Evolutionary conservation across 2,113 vertebrate genomes (phyloP).

Genomic region (Bettongia penicillata): DNA sequence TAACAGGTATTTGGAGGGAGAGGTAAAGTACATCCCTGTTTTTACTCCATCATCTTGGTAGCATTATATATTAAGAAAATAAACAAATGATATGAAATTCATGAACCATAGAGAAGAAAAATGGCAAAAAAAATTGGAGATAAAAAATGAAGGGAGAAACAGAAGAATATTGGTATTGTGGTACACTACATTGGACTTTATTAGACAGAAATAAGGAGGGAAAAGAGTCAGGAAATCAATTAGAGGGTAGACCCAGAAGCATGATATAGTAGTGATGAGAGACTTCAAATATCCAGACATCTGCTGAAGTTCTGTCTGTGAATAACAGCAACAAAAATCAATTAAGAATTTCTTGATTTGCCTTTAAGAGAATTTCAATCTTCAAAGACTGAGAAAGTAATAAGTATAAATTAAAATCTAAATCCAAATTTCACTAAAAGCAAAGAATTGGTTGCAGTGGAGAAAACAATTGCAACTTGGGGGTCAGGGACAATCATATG

Average conservation of each 20-base stretch:
- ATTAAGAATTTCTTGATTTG: neutral
- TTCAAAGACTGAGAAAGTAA: neutral
- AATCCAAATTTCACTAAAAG: no score
- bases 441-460: no score
- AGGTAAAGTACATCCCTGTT: no score
- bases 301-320: neutral
- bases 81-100: neutral
- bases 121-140: neutral
- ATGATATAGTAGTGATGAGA: neutral
- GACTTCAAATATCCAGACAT: neutral
- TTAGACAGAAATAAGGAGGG: neutral
- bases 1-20: no score
- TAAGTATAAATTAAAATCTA: neutral
- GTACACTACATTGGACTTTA: neutral
- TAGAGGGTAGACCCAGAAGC: neutral
- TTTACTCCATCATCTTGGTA: no score
- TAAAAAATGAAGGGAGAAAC: neutral
- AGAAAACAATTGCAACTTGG: no score
- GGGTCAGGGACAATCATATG: neutral
- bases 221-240: neutral
- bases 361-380: neutral
- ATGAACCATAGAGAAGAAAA: neutral
- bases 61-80: neutral
- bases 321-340: fast-evolving
- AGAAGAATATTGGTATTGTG: neutral